Evolutionary conservation across 1,140 invertebrate genomes (phyloP), one percentile per base, ranked within the genome.

Genomic region (Plodia interpunctella): DNA sequence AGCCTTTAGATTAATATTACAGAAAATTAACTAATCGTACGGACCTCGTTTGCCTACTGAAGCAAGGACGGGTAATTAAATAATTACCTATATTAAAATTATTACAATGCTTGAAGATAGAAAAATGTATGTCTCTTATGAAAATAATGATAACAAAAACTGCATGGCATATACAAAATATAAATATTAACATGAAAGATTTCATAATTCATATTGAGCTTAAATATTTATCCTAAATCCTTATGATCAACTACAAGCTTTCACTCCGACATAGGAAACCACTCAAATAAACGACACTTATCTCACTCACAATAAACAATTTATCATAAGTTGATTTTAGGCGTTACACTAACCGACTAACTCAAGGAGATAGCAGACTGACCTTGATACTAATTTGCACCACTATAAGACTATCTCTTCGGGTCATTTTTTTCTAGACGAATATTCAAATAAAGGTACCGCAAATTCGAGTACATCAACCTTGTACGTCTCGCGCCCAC

Each of bases 291-390:
- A 76, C 73, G 74, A 82, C 75, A 87, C 82, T 86, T 86, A 88
- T 85, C 83, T 80, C 68, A 74, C 68, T 72, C 65, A 85, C 83
- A 88, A 84, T 88, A 76, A 81, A 66, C 83, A 79, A 88, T 88
- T 83, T 87, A 87, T 88, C 85, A 87, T 80, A 80, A 73, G 76
- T 85, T 80, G 79, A 83, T 84, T 87, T 85, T 79, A 79, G 79
- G 77, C 79, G 86, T 87, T 88, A 88, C 77, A 88, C 83, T 88
- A 84, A 88, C 86, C 86, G 66, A 88, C 72, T 88, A 84, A 86
- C 62, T 49, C 5, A 71, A 80, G 66, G 80, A 78, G 82, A 88
- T 83, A 87, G 83, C 72, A 76, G 73, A 65, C 74, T 69, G 79
- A 65, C 86, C 86, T 88, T 88, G 86, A 86, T 88, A 83, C 76